These are phyloP conservation scores for Pogonocichla stellata DNA, from an alignment of 2,113 vertebrate species.

Conservation along the genomic window DNA sequence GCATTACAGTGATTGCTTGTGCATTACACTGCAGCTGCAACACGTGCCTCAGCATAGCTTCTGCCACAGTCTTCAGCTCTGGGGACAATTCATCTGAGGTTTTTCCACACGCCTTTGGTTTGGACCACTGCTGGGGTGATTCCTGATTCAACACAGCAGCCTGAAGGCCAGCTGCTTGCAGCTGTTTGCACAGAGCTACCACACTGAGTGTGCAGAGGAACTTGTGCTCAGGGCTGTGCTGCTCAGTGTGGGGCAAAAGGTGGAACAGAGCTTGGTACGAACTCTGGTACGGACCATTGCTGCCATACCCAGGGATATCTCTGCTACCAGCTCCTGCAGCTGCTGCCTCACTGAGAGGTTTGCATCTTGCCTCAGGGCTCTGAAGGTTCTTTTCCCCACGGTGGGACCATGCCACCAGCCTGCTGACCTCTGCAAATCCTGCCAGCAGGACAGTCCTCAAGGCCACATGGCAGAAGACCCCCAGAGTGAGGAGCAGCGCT, in stretches of 20 bases:
- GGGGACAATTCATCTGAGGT: neutral
- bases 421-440: constrained; percentile 69
- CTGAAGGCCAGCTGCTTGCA: constrained; percentile 58
- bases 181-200: constrained; percentile 76
- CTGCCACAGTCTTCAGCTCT: constrained; percentile 76
- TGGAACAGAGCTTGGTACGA: constrained; percentile 82
- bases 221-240: constrained; percentile 76
- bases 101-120: neutral
- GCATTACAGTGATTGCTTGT: constrained; percentile 82
- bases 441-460: constrained; percentile 84
- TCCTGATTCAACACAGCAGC: neutral
- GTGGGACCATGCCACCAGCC: neutral
- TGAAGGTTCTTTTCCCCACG: neutral
- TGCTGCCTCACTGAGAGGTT: neutral
- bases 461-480: constrained; percentile 86
- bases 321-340: neutral
- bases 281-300: constrained; percentile 59
- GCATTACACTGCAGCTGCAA: constrained; percentile 92
- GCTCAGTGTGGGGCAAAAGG: constrained; percentile 82
- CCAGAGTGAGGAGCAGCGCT: constrained; percentile 76
- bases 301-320: constrained; percentile 49
- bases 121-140: neutral
- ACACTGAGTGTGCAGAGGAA: constrained; percentile 83
- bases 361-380: neutral
- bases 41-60: constrained; percentile 85